A percentile compares a stretch with the other conserved stretches of the same genome.
Conservation (phyloP, 2,888 invertebrate genomes). For the Allolobophora icterica region DNA sequence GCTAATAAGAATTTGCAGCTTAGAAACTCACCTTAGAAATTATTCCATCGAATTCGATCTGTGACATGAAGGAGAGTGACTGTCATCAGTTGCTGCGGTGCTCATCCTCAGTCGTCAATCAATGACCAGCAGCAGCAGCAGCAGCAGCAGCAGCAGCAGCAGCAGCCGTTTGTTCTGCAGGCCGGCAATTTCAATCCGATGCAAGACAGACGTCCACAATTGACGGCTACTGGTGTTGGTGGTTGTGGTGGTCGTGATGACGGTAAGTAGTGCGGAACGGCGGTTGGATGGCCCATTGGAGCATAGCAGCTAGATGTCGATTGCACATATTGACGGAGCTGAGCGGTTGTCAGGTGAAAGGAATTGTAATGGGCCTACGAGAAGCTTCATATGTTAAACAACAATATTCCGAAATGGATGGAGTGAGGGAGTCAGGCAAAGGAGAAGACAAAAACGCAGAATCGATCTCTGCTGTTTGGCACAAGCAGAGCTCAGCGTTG, state of each 20-base stretch:
- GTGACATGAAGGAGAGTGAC: background rate
- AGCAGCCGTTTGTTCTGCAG: background rate
- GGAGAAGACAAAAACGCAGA: background rate
- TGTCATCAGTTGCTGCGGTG: no score
- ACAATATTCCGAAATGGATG: background rate
- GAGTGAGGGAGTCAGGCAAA: background rate
- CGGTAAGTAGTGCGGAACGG: background rate
- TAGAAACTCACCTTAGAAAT: background rate
- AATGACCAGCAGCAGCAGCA: background rate
- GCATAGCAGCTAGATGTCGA: background rate
- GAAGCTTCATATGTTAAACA: background rate
- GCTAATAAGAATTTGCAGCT: no score
- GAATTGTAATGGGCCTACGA: background rate
- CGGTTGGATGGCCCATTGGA: background rate
- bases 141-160: no score
- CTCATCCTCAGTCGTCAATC: background rate
- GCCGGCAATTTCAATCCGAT: background rate
- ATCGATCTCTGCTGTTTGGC: conserved; percentile 2
- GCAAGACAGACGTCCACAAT: background rate
- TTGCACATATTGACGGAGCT: background rate
- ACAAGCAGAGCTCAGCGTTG: background rate
- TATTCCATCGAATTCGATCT: background rate
- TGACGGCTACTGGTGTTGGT: background rate
- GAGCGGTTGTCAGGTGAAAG: background rate
- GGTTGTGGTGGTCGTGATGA: no score